Base-by-base conservation (phyloP, 2,797 vertebrate species). In the Adrianichthys oophorus region DNA sequence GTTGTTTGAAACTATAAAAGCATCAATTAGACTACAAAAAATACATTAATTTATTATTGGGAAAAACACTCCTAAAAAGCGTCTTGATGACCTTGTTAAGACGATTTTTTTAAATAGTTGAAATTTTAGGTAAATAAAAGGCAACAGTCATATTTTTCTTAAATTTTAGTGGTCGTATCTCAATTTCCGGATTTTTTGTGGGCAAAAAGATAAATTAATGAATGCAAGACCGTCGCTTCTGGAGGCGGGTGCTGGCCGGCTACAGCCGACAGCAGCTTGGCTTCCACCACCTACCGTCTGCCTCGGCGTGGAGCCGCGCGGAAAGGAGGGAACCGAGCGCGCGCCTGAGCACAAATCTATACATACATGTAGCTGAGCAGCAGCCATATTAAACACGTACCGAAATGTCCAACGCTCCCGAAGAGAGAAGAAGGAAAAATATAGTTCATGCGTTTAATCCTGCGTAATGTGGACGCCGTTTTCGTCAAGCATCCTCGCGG, bases 401-500 rank as follows among this genome's bases (percentile, higher is more conserved):
- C 83, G 70, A 60, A 56, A 52, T 37, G 76, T 59, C 68, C 78
- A 81, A 74, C 59, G 52, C 46, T 81, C 60, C 58, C 40, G 48
- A 51, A 74, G 70, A 52, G 65, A 62, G 72, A 65, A 60, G 52
- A 59, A 57, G 67, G 65, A 21, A 14, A 3, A 59, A 56, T 72
- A 57, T 52, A 75, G 79, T 70, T 68, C 64, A 70, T 50, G 52
- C 59, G 64, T 78, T 84, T 87, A 87, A 87, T 86, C 83, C 84
- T 43, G 80, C 71, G 59, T 70, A 70, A 76, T 47, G 75, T 67
- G 76, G 83, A 76, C 73, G 75, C 67, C 49, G 72, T 76, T 74
- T 79, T 72, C 63, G 65, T 76, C 68, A 68, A 85, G 82, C 89
- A 91, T 90, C 87, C 75, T 82, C 71, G 58, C 65, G 24, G 71